Evolutionary conservation across 30 jellyfish, hydroid and myxozoan genomes (phyloP), one percentile per base, ranked within the genome.

Genomic region (Turritopsis dohrnii): DNA sequence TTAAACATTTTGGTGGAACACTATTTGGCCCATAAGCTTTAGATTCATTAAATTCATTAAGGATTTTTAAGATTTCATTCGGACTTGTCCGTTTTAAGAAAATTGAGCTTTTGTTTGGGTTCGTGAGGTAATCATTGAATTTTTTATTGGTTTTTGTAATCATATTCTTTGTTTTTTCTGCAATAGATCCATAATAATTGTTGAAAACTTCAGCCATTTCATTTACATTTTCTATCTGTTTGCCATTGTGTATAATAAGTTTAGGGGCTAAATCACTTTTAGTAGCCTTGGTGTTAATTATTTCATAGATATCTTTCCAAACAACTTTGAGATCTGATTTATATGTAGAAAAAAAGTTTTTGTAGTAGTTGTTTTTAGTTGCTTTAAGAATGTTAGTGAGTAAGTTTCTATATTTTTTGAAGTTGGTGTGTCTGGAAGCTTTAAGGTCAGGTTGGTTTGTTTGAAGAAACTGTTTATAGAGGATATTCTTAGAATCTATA

Each of bases 271-370:
- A 0, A 1, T 86, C 89, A 66, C 52, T 28, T 53, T 54, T 80
- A 0, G 71, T 86, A n/a, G n/a, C n/a, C 80, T 66, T 79, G 28
- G 53, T 66, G 75, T 84, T 76, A 28, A 65, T 76, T 76, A 85
- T 29, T n/a, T 60, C 80, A 30, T 77, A 75, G 9, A 86, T 86
- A 24, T 84, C 94, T 86, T 86, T 79, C 94, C 94, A 86, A 19
- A 79, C 83, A 27, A 66, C 27, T 80, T 79, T 86, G 71, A 86
- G 84, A 53, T 84, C 71, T 21, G 83, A n/a, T 73, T 52, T 83
- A 53, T 83, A 79, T 29, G 29, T 79, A 71, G 53, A 84, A 66
- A 76, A 85, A 66, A 65, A 76, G 53, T 53, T 53, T 66, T 74
- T 52, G 71, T 5, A 60, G 24, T 75, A 85, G 29, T 85, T 76